Percentiles rank a stretch among this genome's conserved stretches.
phyloP scores from a whole-genome alignment of 2,888 invertebrate genomes.

The Colletes collaris region DNA sequence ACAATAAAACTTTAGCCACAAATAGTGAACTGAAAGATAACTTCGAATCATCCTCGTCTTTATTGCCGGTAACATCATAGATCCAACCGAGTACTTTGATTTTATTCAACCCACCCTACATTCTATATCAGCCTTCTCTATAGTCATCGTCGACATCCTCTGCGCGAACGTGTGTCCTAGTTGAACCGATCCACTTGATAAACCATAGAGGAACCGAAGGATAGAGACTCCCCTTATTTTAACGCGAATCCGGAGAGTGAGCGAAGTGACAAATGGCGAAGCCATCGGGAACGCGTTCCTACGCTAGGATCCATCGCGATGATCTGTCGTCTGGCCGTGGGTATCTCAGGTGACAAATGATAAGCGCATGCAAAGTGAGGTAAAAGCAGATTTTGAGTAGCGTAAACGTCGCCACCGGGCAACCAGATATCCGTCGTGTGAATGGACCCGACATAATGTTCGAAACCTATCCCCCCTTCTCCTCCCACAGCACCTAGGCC shows the following conservation, averaged over 20 bases:
- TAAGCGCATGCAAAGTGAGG: conserved; percentile 48
- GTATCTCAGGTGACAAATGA: conserved; percentile 49
- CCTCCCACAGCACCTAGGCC: conserved; percentile 75
- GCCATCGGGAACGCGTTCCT: too few species aligned
- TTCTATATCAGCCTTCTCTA: too few species aligned
- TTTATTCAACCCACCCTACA: too few species aligned
- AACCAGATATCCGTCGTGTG: conserved; percentile 45
- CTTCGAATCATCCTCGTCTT: too few species aligned
- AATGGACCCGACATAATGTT: neutral
- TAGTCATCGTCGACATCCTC: too few species aligned
- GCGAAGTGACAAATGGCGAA: conserved; percentile 26
- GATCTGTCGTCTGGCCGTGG: conserved; percentile 5
- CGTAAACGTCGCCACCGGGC: conserved; percentile 66
- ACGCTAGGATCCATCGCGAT: conserved; percentile 4
- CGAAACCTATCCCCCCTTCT: conserved; percentile 1
- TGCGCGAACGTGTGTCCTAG: too few species aligned
- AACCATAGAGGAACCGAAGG: too few species aligned
- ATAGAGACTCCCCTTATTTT: neutral
- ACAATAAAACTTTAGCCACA: too few species aligned
- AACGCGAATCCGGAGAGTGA: neutral
- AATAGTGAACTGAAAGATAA: too few species aligned
- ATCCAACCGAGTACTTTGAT: too few species aligned
- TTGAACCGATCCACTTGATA: too few species aligned
- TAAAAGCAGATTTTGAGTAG: conserved; percentile 61
- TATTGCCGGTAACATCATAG: too few species aligned